These are phyloP conservation scores for Nymphalis urticae DNA, from an alignment of 2,888 invertebrate species.

Conservation along the genomic window DNA sequence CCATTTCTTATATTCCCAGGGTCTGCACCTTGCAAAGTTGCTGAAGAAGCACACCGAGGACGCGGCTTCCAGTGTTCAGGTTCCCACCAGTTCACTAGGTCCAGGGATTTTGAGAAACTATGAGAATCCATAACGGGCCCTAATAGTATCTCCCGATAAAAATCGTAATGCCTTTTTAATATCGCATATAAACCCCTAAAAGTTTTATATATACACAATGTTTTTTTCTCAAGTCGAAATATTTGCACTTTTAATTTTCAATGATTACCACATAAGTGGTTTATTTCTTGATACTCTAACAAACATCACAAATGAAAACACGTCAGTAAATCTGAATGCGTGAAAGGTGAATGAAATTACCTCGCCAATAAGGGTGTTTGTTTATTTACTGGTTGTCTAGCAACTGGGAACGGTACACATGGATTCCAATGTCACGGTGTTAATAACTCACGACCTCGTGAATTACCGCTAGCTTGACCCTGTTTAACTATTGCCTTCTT, in stretches of 20 bases:
- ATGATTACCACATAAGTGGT: background rate
- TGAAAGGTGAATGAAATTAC: slow-evolving; percentile 53
- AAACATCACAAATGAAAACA: background rate
- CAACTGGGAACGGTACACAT: slow-evolving; percentile 68
- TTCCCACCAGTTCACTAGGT: slow-evolving; percentile 72
- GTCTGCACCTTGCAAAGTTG: slow-evolving; percentile 61
- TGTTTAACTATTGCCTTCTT: slow-evolving; percentile 34
- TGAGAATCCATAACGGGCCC: slow-evolving; percentile 53
- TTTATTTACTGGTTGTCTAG: slow-evolving; percentile 57
- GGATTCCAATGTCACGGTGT: slow-evolving; percentile 65
- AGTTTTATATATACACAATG: background rate
- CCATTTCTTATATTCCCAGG: slow-evolving; percentile 68
- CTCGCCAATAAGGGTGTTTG: slow-evolving; percentile 49
- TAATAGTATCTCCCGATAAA: too few species aligned
- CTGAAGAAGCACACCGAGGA: slow-evolving; percentile 57
- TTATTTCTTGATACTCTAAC: background rate
- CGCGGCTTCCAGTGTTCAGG: slow-evolving; percentile 61
- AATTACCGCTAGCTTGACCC: slow-evolving; percentile 61
- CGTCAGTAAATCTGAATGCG: slow-evolving; percentile 1
- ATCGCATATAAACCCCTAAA: too few species aligned
- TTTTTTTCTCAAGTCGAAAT: background rate
- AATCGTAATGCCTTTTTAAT: too few species aligned
- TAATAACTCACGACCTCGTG: slow-evolving; percentile 62
- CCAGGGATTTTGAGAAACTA: slow-evolving; percentile 59
- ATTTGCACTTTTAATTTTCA: background rate